Base-by-base conservation (phyloP, 2,888 invertebrate species). In the Drosophila longiperda region DNA sequence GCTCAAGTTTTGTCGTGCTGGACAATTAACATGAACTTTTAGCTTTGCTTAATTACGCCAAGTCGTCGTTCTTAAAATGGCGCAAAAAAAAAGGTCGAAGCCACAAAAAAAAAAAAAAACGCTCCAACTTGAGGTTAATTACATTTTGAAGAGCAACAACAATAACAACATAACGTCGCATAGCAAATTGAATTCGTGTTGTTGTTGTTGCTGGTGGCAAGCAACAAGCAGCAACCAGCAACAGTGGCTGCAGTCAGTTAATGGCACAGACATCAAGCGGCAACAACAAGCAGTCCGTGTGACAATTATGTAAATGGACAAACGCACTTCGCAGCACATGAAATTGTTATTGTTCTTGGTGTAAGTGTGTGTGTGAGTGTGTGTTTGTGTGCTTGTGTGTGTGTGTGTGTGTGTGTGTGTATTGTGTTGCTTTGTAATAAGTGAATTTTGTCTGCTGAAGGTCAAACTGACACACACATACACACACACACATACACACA, bases 1-100 rank as follows among this genome's bases (percentile, higher is more conserved):
- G 88, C 62, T 78, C 50, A 55, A 59, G 66, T 69, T 71, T 78
- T 78, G 66, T 74, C 50, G 68, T 76, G 79, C 70, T 80, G 88
- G 86, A 87, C 89, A 87, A 87, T 89, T 87, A 87, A 87, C 87
- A 87, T 87, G 89, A 87, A 87, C 87, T 87, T 89, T 87, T 89
- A 89, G 87, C 87, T 87, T 82, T 87, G 89, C 89, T 87, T 87
- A 87, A 87, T 89, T 87, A 87, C 88, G 74, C 20, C 45, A 62
- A 69, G 78, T 73, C 67, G 81, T 66, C 65, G 72, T 85, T 85
- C 84, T 85, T 76, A 83, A 86, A 85, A 70, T 88, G 86, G 88
- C 88, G 83, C 83, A 88, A 84, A 87, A 87, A 85, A 58, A 75
- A 77, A 78, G 73, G 73, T 68, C 70, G 69, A 67, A 53, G 32